Evolutionary conservation across 2,888 invertebrate genomes (phyloP).

Genomic region (Ferdinandea cuprea): DNA sequence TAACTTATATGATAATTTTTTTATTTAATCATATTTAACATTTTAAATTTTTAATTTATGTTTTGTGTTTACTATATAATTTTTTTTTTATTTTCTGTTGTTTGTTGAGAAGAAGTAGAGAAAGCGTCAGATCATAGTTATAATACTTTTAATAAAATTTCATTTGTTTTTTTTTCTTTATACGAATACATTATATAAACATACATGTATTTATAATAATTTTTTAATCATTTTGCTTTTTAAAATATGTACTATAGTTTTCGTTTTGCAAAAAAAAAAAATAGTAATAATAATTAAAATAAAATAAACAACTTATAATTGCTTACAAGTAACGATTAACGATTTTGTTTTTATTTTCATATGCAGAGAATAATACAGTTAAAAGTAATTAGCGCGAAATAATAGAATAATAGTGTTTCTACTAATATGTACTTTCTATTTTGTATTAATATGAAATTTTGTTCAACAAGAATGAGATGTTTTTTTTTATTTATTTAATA

Average conservation of each 20-base stretch:
- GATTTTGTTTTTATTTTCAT: conserved; percentile 47
- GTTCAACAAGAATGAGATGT: conserved; percentile 71
- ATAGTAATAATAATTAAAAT: conserved; percentile 24
- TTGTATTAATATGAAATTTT: conserved; percentile 51
- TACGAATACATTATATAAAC: conserved; percentile 29
- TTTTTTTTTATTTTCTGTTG: conserved; percentile 1
- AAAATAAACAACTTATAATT: conserved; percentile 64
- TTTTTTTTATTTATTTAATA: conserved; percentile 28
- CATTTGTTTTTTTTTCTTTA: conserved; percentile 5
- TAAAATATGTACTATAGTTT: conserved; percentile 40
- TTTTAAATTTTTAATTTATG: conserved; percentile 18
- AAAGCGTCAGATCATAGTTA: conserved; percentile 48
- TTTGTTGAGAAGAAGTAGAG: conserved; percentile 39
- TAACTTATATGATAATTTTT: conserved; percentile 6
- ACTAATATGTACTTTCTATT: conserved; percentile 40
- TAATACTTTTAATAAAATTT: conserved; percentile 62
- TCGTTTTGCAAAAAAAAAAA: conserved; percentile 37
- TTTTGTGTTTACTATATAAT: too few species aligned
- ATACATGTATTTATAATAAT: conserved; percentile 45
- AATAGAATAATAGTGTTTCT: conserved; percentile 58
- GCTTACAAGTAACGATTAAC: conserved; percentile 63
- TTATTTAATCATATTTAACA: conserved; percentile 39
- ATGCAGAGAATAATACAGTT: conserved; percentile 67
- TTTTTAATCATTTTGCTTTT: conserved; percentile 37
- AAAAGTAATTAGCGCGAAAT: conserved; percentile 57